Evolutionary conservation across 2,113 vertebrate genomes (phyloP), one percentile per base, ranked within the genome.

Genomic region (Spilogale gracilis): DNA sequence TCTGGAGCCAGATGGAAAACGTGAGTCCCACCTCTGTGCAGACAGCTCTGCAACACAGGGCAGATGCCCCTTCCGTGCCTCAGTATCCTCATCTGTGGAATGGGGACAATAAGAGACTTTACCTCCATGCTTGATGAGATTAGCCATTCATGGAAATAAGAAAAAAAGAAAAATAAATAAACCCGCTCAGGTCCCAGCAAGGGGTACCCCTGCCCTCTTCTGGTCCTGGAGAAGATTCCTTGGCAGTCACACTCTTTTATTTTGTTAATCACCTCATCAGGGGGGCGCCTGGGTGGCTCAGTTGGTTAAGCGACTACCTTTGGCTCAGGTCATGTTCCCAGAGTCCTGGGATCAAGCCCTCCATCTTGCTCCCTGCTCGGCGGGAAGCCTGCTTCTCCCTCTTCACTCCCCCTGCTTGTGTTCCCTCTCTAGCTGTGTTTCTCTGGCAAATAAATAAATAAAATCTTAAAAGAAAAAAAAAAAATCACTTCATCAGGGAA

Each of bases 121-220:
- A 27, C 16, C 50, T 10, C 5, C 13, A 23, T 52, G 25, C 50
- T 38, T 65, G 23, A 27, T 45, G 50, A 52, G 11, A 76, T 65
- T 60, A 67, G 50, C 65, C 50, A 60, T 94, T 80, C 25, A 3
- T 81, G 32, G 25, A 81, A 45, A 74, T 56, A 56, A 38, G 38
- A 38, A 38, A 38, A 38, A 38, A 38, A 38, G 38, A 38, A 38
- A 38, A 38, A 38, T 38, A 38, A 38, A 16, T 48, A 38, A 63
- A 45, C 43, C 14, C 1, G 8, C 27, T 63, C 79, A 32, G 0
- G 0, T 87, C 38, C 12, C n/a, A 48, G 17, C 21, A 54, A 38
- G 69, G 14, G 14, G 4, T 9, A 58, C 32, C 21, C 27, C 38
- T 20, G n/a, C 20, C 16, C 27, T 54, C 38, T 27, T 21, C 30